Base-by-base conservation (phyloP, 2,113 vertebrate genomes). In the Rafetus swinhoei region DNA sequence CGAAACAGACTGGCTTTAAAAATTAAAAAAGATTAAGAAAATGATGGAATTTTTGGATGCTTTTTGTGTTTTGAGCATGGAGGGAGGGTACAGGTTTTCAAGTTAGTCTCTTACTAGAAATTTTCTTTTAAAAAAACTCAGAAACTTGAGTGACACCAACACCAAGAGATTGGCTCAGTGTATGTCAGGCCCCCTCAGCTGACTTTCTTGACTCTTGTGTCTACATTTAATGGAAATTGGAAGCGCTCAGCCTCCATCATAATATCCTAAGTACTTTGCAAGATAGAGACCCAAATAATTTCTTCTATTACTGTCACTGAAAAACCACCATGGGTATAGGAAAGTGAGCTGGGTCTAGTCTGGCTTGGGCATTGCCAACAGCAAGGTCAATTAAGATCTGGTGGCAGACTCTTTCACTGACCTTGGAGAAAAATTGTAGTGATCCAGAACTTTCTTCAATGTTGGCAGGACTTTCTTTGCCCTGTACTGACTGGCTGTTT, bases 361-460 rank as follows among this genome's bases (percentile, higher is more conserved):
- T 92, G 84, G 18, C 91, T 92, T 69, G 55, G 85, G 85, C 53
- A 94, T 93, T 89, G 79, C 74, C 89, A 93, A n/a, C 79, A 82
- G 55, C 32, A 65, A n/a, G 29, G 4, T 93, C 94, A 95, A 97
- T 93, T 94, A 94, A 94, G 85, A 94, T 74, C 86, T 0, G 0
- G 85, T 82, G 92, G 92, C 90, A 94, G 79, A 93, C 65, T 13
- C 86, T 92, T 93, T 95, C 79, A 77, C 85, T 92, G 81, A 80
- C 32, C 7, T 69, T 69, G 32, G 29, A 7, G 62, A n/a, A 69
- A 65, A 69, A n/a, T 32, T n/a, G 32, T 69, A 69, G 62, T 15
- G 60, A 69, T 4, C 25, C 25, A 69, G 62, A 69, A 18, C 15
- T 65, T 65, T n/a, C 62, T 32, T 18, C 62, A 69, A 15, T n/a